Evolutionary conservation across 2,113 vertebrate species (phyloP).

Genomic region (Ictalurus furcatus): DNA sequence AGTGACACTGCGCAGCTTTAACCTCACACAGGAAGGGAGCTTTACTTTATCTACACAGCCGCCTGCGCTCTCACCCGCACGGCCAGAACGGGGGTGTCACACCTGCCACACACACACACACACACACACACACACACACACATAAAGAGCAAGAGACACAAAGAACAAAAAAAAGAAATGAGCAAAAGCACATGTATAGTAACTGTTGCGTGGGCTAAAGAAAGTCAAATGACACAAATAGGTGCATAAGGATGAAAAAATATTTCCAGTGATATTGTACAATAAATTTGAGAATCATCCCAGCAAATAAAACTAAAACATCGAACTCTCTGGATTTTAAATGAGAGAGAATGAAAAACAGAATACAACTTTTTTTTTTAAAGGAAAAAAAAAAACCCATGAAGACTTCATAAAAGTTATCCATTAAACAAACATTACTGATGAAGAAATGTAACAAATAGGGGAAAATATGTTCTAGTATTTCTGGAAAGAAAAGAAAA

Average conservation of each 20-base stretch:
- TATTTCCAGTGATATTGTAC: neutral
- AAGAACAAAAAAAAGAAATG: constrained; percentile 7
- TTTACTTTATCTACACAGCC: constrained; percentile 72
- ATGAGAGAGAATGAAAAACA: neutral
- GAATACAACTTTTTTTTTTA: neutral
- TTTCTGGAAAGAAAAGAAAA: constrained; percentile 7
- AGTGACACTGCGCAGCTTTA: constrained; percentile 53
- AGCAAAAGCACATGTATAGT: constrained; percentile 28
- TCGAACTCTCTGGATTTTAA: neutral
- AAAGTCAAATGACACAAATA: constrained; percentile 4
- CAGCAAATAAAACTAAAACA: neutral
- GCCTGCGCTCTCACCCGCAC: constrained; percentile 60
- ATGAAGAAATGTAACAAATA: neutral
- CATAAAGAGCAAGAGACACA: constrained; percentile 13
- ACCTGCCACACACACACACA: constrained; percentile 64
- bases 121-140: constrained; percentile 34
- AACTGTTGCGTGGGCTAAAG: constrained; percentile 12
- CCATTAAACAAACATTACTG: neutral
- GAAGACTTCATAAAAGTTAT: neutral
- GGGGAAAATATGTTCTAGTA: neutral
- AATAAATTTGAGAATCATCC: neutral
- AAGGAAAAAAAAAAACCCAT: neutral
- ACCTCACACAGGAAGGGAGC: constrained; percentile 76
- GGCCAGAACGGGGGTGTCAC: constrained; percentile 72
- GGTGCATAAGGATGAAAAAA: constrained; percentile 9